These are phyloP conservation scores for Belgica antarctica DNA, from an alignment of 2,888 invertebrate genomes.

Conservation along the genomic window DNA sequence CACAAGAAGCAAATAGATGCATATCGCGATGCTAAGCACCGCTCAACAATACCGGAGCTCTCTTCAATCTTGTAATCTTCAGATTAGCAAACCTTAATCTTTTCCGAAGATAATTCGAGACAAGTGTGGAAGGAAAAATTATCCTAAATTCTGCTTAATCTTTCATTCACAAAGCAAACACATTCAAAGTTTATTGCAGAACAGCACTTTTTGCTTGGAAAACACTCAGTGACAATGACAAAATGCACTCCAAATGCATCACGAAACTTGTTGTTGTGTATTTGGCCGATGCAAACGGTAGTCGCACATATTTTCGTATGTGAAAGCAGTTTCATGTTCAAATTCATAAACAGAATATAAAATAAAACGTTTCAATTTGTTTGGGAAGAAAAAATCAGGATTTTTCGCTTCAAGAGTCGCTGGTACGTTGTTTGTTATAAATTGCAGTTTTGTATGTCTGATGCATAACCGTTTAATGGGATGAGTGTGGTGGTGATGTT, in stretches of 20 bases:
- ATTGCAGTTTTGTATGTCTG: background rate
- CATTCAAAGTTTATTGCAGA: background rate
- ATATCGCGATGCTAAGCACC: slow-evolving; percentile 3
- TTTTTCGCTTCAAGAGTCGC: no score
- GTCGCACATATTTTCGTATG: no score
- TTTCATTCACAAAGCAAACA: background rate
- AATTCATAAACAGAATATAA: slow-evolving; percentile 19
- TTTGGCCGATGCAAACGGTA: background rate
- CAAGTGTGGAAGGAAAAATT: background rate
- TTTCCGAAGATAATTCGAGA: background rate
- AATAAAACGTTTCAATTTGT: background rate
- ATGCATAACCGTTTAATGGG: background rate
- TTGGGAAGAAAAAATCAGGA: background rate
- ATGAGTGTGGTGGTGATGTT: no score
- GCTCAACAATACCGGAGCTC: background rate
- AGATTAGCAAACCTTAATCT: slow-evolving; percentile 8
- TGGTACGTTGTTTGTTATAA: no score
- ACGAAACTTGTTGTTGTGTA: background rate
- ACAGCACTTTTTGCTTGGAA: background rate
- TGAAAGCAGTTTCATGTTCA: slow-evolving; percentile 20
- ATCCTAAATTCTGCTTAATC: slow-evolving; percentile 4
- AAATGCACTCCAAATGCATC: background rate
- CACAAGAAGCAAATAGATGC: slow-evolving; percentile 9
- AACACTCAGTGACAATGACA: slow-evolving; percentile 15
- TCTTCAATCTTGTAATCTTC: background rate